phyloP scores from a whole-genome alignment of 1,140 invertebrate species.

The Drosophila simulans region DNA sequence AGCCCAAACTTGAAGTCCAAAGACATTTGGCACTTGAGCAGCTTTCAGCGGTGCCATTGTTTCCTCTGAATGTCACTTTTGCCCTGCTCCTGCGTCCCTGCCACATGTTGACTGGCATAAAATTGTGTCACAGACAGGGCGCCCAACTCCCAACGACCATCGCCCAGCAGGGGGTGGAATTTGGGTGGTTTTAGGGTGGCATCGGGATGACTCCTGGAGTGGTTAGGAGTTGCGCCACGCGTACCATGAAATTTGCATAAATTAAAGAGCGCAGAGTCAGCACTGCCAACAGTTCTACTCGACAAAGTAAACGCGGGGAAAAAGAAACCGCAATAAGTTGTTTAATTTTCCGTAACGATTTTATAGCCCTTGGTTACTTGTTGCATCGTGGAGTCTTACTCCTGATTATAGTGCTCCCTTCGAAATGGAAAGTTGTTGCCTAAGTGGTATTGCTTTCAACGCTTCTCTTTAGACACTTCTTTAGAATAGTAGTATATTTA shows the following conservation, averaged over 20 bases:
- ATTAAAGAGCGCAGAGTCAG: conserved; percentile 64
- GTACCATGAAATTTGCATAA: conserved; percentile 80
- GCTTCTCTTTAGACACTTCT: background rate
- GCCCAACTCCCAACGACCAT: background rate
- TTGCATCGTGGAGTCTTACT: conserved; percentile 42
- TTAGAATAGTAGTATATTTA: background rate
- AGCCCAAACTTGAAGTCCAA: conserved; percentile 30
- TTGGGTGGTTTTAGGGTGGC: background rate
- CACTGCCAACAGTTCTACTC: conserved; percentile 24
- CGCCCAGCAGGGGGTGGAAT: conserved; percentile 30
- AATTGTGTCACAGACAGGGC: conserved; percentile 68
- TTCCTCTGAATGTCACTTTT: conserved; percentile 55
- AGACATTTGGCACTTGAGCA: conserved; percentile 74
- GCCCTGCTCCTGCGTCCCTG: conserved; percentile 43
- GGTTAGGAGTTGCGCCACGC: conserved; percentile 52
- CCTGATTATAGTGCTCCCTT: conserved; percentile 24
- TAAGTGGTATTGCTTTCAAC: conserved; percentile 1
- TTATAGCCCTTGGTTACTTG: conserved; percentile 62
- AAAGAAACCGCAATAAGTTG: conserved; percentile 63
- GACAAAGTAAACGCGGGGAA: conserved; percentile 1
- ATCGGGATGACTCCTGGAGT: background rate
- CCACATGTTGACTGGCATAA: conserved; percentile 76
- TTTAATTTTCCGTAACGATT: conserved; percentile 72
- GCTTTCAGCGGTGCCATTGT: conserved; percentile 64
- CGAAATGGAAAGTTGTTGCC: conserved; percentile 36